Base-by-base conservation (phyloP, 2,797 vertebrate genomes). In the Trachurus trachurus region DNA sequence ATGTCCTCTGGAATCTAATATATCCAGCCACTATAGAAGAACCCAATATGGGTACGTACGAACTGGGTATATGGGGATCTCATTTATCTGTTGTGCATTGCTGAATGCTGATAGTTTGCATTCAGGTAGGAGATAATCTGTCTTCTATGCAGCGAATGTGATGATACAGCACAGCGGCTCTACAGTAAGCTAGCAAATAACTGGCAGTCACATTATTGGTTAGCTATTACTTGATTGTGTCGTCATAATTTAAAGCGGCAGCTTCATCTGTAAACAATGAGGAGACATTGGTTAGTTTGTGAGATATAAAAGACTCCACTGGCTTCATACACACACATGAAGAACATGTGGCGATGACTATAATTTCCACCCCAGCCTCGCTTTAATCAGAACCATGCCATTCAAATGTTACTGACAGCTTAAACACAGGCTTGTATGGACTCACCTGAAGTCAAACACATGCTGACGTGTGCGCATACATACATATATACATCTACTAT, bases 1-100 rank as follows among this genome's bases (percentile, higher is more conserved):
- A 90, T 83, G 87, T 89, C 90, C 85, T 87, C 86, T 83, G 57
- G 63, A 91, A 88, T 80, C 64, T 57, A 85, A 85, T 85, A 77
- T 26, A 59, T 17, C 19, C 49, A 26, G 22, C 39, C 66, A 53
- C 70, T 19, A 69, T 44, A 62, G 60, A 89, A 62, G 60, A 88
- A 62, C 39, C 64, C 62, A 82, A 81, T 76, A 76, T 58, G 63
- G 56, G 1, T 26, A 26, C 53, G 34, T 22, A 22, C 6, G 52
- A 72, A 67, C 21, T 5, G 42, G 19, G 47, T 73, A 42, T 62
- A 76, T 57, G 34, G 56, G 80, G 61, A 77, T 76, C 49, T 66
- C 40, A 72, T 81, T 76, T 47, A 85, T 83, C 60, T 73, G 58
- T 34, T 82, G 74, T 54, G 73, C 52, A 66, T 61, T 39, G 73